Percentiles rank a stretch among this genome's conserved stretches.
These are phyloP conservation scores for Diabrotica balteata DNA, from an alignment of 2,888 invertebrate genomes.

Conservation along the genomic window DNA sequence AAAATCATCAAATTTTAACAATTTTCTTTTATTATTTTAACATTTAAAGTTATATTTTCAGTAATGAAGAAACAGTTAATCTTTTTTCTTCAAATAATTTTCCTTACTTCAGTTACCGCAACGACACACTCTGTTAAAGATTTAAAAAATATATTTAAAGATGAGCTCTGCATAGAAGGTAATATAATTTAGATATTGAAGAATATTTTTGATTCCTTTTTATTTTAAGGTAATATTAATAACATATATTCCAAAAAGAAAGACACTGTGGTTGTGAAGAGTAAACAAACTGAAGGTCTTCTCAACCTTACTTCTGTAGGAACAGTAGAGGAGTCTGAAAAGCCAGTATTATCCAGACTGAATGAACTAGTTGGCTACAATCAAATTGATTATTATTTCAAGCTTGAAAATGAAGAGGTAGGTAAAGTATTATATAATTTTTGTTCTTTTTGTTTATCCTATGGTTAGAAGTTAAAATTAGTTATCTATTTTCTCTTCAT, in stretches of 20 bases:
- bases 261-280: neutral
- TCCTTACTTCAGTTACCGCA: neutral
- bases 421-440: neutral
- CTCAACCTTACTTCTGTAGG: slow-evolving; percentile 19
- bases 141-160: slow-evolving; percentile 13
- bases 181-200: neutral
- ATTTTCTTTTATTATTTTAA: too few species aligned
- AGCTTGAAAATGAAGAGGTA: slow-evolving; percentile 46
- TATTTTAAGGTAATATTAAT: slow-evolving; percentile 18
- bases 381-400: slow-evolving; percentile 43
- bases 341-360: slow-evolving; percentile 39
- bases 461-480: too few species aligned
- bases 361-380: slow-evolving; percentile 48
- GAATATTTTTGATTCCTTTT: neutral
- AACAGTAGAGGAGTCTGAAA: slow-evolving; percentile 25
- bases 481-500: slow-evolving; percentile 19
- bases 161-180: slow-evolving; percentile 23
- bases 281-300: slow-evolving; percentile 6
- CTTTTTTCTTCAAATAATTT: too few species aligned
- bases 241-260: neutral
- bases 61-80: too few species aligned
- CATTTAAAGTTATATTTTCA: too few species aligned
- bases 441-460: too few species aligned
- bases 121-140: slow-evolving; percentile 6
- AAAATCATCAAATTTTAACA: too few species aligned